Conservation (phyloP, 1,140 invertebrate genomes). For the Caenorhabditis briggsae region DNA sequence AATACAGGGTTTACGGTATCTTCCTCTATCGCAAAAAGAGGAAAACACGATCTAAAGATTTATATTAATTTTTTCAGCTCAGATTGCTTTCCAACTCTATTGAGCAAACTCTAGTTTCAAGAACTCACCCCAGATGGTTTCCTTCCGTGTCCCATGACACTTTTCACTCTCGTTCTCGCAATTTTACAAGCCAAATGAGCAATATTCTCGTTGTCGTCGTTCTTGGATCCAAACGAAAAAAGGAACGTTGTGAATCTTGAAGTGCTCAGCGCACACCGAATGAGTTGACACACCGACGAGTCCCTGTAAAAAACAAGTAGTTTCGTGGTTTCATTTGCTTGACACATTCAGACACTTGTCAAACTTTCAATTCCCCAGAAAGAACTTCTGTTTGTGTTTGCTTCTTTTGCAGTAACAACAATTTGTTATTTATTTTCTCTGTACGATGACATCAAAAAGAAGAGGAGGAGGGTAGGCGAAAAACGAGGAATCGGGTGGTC, state of each 20-base stretch:
- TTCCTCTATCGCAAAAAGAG: no score
- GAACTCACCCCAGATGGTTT: conserved; percentile 34
- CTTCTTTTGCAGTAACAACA: conserved; percentile 3
- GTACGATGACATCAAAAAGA: conserved; percentile 41
- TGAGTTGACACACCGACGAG: conserved; percentile 47
- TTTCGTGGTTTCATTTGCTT: not conserved
- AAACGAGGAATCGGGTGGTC: not conserved
- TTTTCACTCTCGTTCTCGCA: conserved; percentile 12
- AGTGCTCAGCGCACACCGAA: conserved; percentile 31
- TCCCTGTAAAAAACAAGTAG: conserved; percentile 58
- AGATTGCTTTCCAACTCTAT: no score
- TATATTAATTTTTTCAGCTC: no score
- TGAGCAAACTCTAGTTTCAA: not conserved
- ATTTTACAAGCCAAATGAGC: conserved; percentile 64
- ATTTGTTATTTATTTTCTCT: conserved; percentile 47
- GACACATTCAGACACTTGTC: conserved; percentile 48
- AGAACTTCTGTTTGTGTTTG: not conserved
- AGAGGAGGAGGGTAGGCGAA: not conserved
- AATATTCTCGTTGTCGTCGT: conserved; percentile 65
- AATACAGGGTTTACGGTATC: no score
- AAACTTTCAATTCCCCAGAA: conserved; percentile 49
- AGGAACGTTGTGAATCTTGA: conserved; percentile 60
- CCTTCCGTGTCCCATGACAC: conserved; percentile 11
- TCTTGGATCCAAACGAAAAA: conserved; percentile 59
- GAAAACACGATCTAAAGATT: no score